A percentile compares a stretch with the other conserved stretches of the same genome.
Conservation (phyloP, 2,888 invertebrate species). For the Azorinus chamasolen region DNA sequence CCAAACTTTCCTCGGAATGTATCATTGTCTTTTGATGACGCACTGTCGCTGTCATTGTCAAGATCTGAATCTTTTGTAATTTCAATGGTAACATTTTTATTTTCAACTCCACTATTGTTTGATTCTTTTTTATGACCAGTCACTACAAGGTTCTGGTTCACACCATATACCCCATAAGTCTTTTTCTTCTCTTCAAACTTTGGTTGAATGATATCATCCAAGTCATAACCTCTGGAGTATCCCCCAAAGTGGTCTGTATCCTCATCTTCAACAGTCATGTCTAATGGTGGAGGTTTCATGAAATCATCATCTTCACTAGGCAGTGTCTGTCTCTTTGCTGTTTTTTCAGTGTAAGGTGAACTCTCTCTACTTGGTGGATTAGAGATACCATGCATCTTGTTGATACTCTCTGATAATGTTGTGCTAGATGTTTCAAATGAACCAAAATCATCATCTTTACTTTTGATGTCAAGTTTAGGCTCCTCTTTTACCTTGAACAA, state of each 20-base stretch:
- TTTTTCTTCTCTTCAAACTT: constrained; percentile 55
- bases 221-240: constrained; percentile 77
- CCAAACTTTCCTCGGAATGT: constrained; percentile 50
- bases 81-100: constrained; percentile 42
- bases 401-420: constrained; percentile 30
- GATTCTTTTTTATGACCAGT: constrained; percentile 43
- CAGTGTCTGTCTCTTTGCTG: constrained; percentile 20
- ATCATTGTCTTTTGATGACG: constrained; percentile 64
- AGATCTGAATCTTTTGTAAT: constrained; percentile 42
- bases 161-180: constrained; percentile 62
- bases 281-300: constrained; percentile 77
- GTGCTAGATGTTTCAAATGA: neutral
- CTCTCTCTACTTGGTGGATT: constrained; percentile 12
- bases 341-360: constrained; percentile 10
- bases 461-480: constrained; percentile 38
- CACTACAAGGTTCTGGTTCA: constrained; percentile 48
- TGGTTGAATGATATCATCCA: constrained; percentile 73
- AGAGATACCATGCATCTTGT: constrained; percentile 44
- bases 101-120: constrained; percentile 8
- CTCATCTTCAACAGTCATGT: constrained; percentile 67
- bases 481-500: constrained; percentile 77
- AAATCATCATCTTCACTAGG: constrained; percentile 69
- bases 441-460: constrained; percentile 48
- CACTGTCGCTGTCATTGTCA: constrained; percentile 63
- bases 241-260: constrained; percentile 73